phyloP scores from a whole-genome alignment of 2,113 vertebrate species.

The Petrocephalus zakoni region DNA sequence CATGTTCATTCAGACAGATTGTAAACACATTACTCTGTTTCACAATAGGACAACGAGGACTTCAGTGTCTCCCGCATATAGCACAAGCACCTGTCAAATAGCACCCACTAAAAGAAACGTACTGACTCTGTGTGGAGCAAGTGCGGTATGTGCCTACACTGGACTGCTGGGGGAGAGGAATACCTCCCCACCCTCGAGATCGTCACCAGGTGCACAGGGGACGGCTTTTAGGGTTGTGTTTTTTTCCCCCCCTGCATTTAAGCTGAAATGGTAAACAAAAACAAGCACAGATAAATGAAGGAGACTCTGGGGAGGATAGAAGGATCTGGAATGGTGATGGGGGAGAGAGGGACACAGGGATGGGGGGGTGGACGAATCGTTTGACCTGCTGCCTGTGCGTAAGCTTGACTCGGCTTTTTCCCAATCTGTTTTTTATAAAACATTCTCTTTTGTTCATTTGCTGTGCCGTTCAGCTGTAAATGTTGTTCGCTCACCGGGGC shows the following conservation, averaged over 20 bases:
- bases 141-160: not conserved
- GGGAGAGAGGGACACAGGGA: not conserved
- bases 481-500: not conserved
- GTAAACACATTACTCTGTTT: not conserved
- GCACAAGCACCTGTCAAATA: not conserved
- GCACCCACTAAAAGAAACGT: not conserved
- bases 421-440: not conserved
- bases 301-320: not conserved
- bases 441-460: not conserved
- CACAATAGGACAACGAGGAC: not conserved
- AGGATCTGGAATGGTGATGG: not conserved
- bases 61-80: not conserved
- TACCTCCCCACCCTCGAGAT: not conserved
- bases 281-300: not conserved
- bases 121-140: not conserved
- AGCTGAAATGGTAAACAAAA: not conserved
- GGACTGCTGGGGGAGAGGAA: not conserved
- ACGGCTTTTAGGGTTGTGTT: not conserved
- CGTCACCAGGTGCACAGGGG: not conserved
- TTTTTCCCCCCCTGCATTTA: not conserved
- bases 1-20: not conserved
- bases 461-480: not conserved
- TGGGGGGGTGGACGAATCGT: not conserved
- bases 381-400: not conserved
- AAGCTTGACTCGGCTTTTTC: not conserved